phyloP scores from a whole-genome alignment of 2,113 vertebrate genomes.

The Macrotus californicus region DNA sequence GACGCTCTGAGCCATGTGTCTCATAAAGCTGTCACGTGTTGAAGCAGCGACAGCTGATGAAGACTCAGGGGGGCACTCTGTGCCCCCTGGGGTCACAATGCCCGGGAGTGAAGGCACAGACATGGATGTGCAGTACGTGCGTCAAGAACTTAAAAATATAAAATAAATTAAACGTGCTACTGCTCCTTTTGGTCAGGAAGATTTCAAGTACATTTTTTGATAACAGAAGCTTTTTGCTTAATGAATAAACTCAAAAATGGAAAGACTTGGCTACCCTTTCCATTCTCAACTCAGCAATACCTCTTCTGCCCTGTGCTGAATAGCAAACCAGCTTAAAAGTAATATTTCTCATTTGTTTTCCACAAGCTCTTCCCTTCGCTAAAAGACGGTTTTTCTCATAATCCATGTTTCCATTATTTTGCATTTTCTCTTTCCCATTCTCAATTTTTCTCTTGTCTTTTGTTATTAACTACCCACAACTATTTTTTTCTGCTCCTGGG shows the following conservation, averaged over 20 bases:
- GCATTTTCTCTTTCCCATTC: not conserved
- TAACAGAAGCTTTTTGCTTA: not conserved
- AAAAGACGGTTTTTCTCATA: not conserved
- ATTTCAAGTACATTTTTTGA: not conserved
- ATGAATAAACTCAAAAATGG: not conserved
- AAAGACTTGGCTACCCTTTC: not conserved
- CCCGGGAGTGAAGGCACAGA: not conserved
- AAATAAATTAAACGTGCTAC: not conserved
- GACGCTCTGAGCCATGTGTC: not conserved
- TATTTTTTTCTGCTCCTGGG: not conserved
- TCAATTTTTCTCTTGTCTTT: not conserved
- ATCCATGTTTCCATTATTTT: not conserved
- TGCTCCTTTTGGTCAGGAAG: not conserved
- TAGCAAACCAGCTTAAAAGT: not conserved
- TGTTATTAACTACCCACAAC: not conserved
- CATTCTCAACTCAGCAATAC: not conserved
- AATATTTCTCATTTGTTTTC: not conserved
- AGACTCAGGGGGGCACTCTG: fast-evolving
- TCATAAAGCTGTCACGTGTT: not conserved
- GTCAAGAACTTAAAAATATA: not conserved
- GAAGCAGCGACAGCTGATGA: not conserved
- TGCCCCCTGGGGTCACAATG: too few relatives aligned
- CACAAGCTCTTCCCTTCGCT: not conserved
- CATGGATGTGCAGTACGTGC: too few relatives aligned
- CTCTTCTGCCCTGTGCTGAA: not conserved